Evolutionary conservation across 2,113 vertebrate genomes (phyloP), one percentile per base, ranked within the genome.

Genomic region (Oryzias melastigma): DNA sequence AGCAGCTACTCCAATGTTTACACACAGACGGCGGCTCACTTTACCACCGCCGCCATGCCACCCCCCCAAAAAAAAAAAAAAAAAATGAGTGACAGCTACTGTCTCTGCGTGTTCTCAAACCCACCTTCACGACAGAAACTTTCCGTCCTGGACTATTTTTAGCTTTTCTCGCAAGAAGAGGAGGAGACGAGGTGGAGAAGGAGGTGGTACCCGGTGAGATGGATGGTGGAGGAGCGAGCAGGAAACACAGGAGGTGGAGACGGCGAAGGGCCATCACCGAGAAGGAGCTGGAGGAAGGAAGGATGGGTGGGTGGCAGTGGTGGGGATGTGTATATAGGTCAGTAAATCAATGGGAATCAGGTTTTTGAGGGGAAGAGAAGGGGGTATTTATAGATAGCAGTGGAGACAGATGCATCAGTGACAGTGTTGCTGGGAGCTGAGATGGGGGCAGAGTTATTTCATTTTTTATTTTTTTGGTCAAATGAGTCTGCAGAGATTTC

Each of bases 301-400:
- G 72, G 35, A 70, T 68, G 70, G 35, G 71, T 68, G 70, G 75
- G 72, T 62, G 71, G 77, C 6, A 5, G 73, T 70, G 70, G 75
- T 77, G 84, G 49, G 84, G 77, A 84, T 88, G 86, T 83, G 85
- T 89, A 91, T 90, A 88, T 93, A 89, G 90, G 90, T 87, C 89
- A 91, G 80, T 87, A 88, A 91, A 92, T 92, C 90, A 92, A 92
- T 91, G 84, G 82, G 86, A 92, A 91, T 91, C 90, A 86, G 83
- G 81, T 92, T 91, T 91, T 90, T 91, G 77, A 77, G 81, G 82
- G 80, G 80, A 69, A 78, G 79, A 87, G 85, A 76, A 81, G 66
- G 71, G 56, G 62, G 80, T 91, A 91, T 88, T 90, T 89, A 90
- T 88, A 90, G 85, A 90, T 69, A 75, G 52, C 77, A 73, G 77